phyloP scores from a whole-genome alignment of 1,140 invertebrate genomes.

The Metopolophium dirhodum region DNA sequence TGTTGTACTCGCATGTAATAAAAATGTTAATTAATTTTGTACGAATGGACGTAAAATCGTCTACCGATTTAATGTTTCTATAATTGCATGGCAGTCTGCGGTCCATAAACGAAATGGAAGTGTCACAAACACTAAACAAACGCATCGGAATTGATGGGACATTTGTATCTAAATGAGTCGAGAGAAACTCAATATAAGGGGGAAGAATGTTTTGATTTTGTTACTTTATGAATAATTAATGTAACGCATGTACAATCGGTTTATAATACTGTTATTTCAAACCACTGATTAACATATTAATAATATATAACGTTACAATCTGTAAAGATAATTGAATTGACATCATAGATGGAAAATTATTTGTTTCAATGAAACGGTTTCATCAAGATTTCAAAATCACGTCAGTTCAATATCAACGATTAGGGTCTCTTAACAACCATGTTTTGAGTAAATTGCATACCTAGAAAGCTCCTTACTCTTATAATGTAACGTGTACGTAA shows the following conservation, averaged over 20 bases:
- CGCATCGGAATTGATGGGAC: not conserved
- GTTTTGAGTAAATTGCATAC: not conserved
- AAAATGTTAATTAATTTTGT: conserved; percentile 55
- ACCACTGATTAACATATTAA: not conserved
- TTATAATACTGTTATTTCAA: not conserved
- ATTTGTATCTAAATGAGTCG: conserved; percentile 6
- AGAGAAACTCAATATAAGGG: not conserved
- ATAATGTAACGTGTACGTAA: not conserved
- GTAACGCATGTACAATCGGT: not conserved
- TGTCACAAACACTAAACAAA: conserved; percentile 49
- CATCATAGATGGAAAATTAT: not conserved
- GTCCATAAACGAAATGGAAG: conserved; percentile 27
- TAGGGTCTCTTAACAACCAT: not conserved
- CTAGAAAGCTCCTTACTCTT: not conserved
- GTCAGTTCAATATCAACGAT: not conserved
- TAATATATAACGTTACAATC: not conserved
- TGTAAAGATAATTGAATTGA: not conserved
- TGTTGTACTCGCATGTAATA: not conserved
- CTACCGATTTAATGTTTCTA: conserved; percentile 36
- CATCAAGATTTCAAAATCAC: not conserved
- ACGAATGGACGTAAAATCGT: conserved; percentile 21
- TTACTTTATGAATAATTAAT: conserved; percentile 8
- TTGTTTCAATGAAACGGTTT: not conserved
- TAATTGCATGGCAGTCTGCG: conserved; percentile 27
- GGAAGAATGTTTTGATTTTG: conserved; percentile 8